Evolutionary conservation across 2,113 vertebrate species (phyloP).

Genomic region (Porphyrio hochstetteri): DNA sequence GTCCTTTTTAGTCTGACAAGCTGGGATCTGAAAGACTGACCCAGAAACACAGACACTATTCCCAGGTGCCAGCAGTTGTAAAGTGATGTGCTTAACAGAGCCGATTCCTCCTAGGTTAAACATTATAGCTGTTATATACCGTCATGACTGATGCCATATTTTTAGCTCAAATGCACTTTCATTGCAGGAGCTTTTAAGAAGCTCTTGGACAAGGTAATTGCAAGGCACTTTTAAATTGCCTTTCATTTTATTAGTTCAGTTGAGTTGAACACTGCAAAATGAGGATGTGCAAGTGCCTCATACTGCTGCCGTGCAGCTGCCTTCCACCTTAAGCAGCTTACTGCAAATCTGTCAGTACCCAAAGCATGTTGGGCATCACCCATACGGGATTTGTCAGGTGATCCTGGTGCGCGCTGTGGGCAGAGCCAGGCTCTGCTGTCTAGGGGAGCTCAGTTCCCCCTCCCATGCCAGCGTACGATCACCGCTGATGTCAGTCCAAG

Average conservation of each 20-base stretch:
- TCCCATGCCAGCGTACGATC: background rate
- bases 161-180: conserved; percentile 24
- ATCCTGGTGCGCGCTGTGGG: background rate
- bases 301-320: background rate
- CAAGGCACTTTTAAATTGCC: background rate
- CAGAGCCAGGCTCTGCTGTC: background rate
- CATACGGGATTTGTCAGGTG: background rate
- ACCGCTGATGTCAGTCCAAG: background rate
- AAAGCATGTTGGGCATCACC: background rate
- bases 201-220: background rate
- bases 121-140: background rate
- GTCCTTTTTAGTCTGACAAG: background rate
- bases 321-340: conserved; percentile 27
- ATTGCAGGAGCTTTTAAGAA: conserved; percentile 8
- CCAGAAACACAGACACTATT: background rate
- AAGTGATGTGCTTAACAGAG: background rate
- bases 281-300: background rate
- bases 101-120: background rate
- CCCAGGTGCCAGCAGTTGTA: conserved; percentile 5
- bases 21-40: background rate
- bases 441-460: background rate
- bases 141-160: background rate
- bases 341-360: conserved; percentile 4
- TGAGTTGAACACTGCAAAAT: background rate
- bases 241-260: background rate